Percentiles rank a stretch among this genome's conserved stretches.
Conservation (phyloP, 2,888 invertebrate species). For the Lepidochitona cinerea region DNA sequence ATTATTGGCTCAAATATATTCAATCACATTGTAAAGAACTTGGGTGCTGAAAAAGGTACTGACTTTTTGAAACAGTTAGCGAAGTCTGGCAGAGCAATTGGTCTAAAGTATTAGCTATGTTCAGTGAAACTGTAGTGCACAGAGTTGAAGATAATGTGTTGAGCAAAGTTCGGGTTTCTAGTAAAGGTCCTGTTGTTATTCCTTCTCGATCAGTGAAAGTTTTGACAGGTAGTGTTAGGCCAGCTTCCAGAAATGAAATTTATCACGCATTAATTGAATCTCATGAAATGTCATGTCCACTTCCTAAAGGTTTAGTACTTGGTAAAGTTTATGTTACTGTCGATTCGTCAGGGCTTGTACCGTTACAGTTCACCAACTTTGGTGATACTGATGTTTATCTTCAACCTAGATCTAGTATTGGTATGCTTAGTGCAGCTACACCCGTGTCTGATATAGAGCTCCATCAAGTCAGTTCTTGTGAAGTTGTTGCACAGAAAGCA, state of each 20-base stretch:
- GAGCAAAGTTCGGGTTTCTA: background rate
- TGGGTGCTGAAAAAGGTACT: background rate
- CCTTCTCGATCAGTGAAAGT: background rate
- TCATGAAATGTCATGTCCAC: background rate
- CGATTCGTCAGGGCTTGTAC: background rate
- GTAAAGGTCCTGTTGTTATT: background rate
- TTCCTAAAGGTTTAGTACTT: background rate
- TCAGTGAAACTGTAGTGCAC: background rate
- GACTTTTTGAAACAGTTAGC: background rate
- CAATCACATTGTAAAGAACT: background rate
- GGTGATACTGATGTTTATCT: slow-evolving; percentile 4
- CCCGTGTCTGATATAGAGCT: background rate
- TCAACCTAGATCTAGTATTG: background rate
- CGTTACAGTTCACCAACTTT: slow-evolving; percentile 10
- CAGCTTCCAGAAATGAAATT: background rate
- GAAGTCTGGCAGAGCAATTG: background rate
- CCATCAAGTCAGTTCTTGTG: background rate
- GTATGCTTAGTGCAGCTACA: background rate
- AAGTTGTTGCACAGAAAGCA: background rate
- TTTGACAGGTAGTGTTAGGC: background rate
- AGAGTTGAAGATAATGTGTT: background rate
- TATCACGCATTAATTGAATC: background rate
- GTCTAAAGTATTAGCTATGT: background rate
- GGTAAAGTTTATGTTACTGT: background rate
- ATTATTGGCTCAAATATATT: slow-evolving; percentile 26